Conservation (phyloP, 2,888 invertebrate species). For the Leptopilina drosophilae region DNA sequence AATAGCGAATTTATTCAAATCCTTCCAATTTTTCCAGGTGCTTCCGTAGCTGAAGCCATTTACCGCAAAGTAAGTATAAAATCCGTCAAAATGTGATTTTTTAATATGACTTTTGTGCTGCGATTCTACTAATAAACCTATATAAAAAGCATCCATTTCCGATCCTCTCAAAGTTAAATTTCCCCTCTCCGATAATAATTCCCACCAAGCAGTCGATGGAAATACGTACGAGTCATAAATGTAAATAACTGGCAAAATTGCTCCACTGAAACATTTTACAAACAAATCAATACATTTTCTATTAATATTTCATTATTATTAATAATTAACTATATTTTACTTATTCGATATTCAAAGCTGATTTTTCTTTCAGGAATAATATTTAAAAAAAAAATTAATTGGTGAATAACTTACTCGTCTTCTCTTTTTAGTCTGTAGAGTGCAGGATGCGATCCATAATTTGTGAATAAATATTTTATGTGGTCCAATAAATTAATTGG, state of each 20-base stretch:
- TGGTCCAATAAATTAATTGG: conserved; percentile 78
- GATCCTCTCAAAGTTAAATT: conserved; percentile 79
- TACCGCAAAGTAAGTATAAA: conserved; percentile 83
- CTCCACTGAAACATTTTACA: conserved; percentile 61
- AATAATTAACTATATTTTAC: too few species aligned
- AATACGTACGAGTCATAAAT: conserved; percentile 82
- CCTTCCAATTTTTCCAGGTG: conserved; percentile 81
- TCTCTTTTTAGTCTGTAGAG: conserved; percentile 78
- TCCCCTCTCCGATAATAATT: conserved; percentile 76
- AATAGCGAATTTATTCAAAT: conserved; percentile 79
- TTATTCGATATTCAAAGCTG: neutral
- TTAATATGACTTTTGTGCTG: conserved; percentile 79
- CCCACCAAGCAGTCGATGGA: conserved; percentile 79
- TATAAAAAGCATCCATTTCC: conserved; percentile 80
- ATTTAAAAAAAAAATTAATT: neutral
- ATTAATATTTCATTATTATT: neutral
- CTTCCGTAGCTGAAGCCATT: conserved; percentile 83
- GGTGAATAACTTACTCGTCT: conserved; percentile 61
- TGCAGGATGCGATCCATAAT: conserved; percentile 79
- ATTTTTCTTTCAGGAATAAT: neutral
- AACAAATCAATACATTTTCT: neutral
- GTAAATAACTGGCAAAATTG: conserved; percentile 80
- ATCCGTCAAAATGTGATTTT: conserved; percentile 80
- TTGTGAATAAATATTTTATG: conserved; percentile 76
- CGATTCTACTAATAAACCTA: conserved; percentile 80